Evolutionary conservation across 23 tunicate genomes (phyloP).

Genomic region (Clavelina lepadiformis): DNA sequence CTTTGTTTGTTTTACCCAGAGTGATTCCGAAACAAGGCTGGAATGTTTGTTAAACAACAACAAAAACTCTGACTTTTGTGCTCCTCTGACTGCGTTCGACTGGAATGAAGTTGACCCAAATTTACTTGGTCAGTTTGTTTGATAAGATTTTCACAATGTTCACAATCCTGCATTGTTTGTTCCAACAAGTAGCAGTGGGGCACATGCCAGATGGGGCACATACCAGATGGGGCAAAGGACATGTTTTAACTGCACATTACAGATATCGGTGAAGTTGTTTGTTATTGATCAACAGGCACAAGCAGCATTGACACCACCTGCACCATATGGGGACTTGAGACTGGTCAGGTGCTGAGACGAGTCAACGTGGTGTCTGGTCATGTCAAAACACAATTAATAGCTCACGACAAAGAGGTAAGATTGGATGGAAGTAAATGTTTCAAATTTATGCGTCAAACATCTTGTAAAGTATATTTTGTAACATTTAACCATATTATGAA

Average conservation of each 20-base stretch:
- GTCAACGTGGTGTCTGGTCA: constrained; percentile 76
- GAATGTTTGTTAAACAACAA: constrained; percentile 93
- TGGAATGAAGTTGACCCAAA: constrained; percentile 97
- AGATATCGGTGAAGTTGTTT: neutral
- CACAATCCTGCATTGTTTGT: too few relatives aligned
- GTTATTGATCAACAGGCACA: constrained; percentile 31
- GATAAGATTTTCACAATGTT: too few relatives aligned
- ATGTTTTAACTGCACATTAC: neutral
- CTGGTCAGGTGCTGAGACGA: constrained; percentile 85
- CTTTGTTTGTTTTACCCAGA: constrained; percentile 9
- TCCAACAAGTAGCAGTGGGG: too few relatives aligned
- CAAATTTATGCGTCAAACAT: too few relatives aligned
- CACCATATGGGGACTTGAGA: constrained; percentile 97
- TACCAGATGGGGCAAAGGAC: too few relatives aligned
- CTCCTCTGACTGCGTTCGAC: constrained; percentile 96
- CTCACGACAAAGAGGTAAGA: constrained; percentile 93
- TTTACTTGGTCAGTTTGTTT: constrained; percentile 83
- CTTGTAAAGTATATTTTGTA: too few relatives aligned
- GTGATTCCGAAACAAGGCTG: constrained; percentile 68
- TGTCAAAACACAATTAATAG: constrained; percentile 97
- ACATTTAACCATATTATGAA: too few relatives aligned
- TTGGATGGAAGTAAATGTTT: too few relatives aligned
- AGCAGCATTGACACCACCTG: constrained; percentile 97
- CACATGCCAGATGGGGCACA: too few relatives aligned
- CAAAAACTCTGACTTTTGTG: constrained; percentile 95